phyloP scores from a whole-genome alignment of 2,797 vertebrate genomes.

The Rhincodon typus region DNA sequence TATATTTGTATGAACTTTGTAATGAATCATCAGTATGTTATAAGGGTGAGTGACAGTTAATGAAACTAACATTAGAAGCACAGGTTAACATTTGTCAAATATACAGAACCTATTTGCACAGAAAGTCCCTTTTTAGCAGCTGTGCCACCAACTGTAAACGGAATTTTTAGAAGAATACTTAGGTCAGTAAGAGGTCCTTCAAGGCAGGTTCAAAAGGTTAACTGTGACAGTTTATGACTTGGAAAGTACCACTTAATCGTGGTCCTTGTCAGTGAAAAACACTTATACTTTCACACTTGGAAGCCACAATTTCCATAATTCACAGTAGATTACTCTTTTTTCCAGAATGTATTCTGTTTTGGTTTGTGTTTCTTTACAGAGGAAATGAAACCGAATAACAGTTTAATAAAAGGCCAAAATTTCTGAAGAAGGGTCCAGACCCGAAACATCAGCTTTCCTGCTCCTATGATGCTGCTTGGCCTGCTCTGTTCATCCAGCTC shows the following conservation, averaged over 20 bases:
- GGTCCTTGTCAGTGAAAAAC: neutral
- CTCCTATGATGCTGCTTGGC: no score
- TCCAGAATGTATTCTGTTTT: neutral
- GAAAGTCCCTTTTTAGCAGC: neutral
- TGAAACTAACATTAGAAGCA: no score
- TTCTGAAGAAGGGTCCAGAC: no score
- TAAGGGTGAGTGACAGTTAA: neutral
- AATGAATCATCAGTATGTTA: neutral
- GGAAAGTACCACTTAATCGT: neutral
- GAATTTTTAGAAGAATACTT: neutral
- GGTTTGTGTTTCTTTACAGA: neutral
- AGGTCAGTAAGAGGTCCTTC: neutral
- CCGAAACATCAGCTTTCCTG: no score
- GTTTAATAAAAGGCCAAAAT: no score
- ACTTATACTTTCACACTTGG: neutral
- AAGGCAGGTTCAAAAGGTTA: neutral
- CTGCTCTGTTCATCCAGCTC: no score
- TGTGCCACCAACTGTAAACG: neutral
- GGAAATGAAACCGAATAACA: neutral
- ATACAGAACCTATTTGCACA: neutral
- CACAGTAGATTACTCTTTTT: neutral
- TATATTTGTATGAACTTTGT: neutral
- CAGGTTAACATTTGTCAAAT: neutral
- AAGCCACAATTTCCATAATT: neutral
- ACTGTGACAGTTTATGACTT: neutral